These are phyloP conservation scores for Drosophila parabipectinata DNA, from an alignment of 1,140 invertebrate genomes.

Conservation along the genomic window DNA sequence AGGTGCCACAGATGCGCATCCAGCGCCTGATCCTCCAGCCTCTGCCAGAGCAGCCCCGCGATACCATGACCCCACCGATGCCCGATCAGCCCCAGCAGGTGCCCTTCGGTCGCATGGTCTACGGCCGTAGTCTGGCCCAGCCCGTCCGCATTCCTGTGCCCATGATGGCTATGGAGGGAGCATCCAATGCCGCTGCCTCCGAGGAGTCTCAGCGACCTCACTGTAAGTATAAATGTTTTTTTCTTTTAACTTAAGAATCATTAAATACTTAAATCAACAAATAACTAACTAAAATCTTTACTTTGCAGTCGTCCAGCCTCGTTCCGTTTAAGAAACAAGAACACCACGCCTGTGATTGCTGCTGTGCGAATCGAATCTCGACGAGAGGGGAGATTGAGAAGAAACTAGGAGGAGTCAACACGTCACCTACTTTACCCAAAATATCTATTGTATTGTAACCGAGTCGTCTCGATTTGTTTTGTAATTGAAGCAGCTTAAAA, in stretches of 20 bases:
- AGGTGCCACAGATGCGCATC: slow-evolving; percentile 64
- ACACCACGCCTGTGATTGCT: slow-evolving; percentile 87
- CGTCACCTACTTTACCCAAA: slow-evolving; percentile 27
- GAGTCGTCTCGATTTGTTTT: slow-evolving; percentile 68
- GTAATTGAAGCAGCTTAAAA: slow-evolving; percentile 65
- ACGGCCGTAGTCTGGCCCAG: slow-evolving; percentile 84
- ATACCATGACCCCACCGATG: slow-evolving; percentile 83
- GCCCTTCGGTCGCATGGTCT: slow-evolving; percentile 85
- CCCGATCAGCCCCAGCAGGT: slow-evolving; percentile 74
- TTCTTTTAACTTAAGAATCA: too few relatives aligned
- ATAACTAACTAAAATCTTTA: slow-evolving; percentile 8
- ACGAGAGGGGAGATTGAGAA: slow-evolving; percentile 36
- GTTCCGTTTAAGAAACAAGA: slow-evolving; percentile 86
- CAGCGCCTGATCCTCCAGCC: slow-evolving; percentile 80
- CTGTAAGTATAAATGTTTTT: slow-evolving; percentile 84
- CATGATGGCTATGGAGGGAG: slow-evolving; percentile 84
- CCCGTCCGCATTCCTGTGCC: slow-evolving; percentile 85
- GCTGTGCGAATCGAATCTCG: slow-evolving; percentile 76
- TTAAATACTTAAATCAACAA: background rate
- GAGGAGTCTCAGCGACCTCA: slow-evolving; percentile 86
- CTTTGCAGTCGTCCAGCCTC: slow-evolving; percentile 87
- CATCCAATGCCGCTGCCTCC: slow-evolving; percentile 57
- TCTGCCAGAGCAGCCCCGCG: slow-evolving; percentile 82
- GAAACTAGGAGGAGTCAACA: slow-evolving; percentile 42
- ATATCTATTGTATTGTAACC: slow-evolving; percentile 52